Percentiles rank a stretch among this genome's conserved stretches.
Conservation (phyloP, 2,888 invertebrate species). For the Allacma fusca region DNA sequence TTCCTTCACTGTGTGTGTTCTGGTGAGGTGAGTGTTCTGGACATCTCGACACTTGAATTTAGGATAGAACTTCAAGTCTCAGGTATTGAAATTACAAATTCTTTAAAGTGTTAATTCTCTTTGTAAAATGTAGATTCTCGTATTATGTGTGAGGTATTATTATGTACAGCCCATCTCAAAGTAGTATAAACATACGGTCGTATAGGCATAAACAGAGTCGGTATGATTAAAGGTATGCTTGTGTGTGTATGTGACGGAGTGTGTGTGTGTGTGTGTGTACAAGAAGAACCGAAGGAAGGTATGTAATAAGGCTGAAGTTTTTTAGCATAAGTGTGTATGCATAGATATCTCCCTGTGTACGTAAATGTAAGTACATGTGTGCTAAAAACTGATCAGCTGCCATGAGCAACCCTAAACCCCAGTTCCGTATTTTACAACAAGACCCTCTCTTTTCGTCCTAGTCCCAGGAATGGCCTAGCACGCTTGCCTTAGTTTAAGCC, state of each 20-base stretch:
- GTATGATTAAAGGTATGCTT: no score
- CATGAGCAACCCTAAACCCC: conserved; percentile 30
- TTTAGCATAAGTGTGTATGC: not conserved
- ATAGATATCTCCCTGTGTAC: no score
- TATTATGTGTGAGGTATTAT: no score
- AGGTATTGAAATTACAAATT: not conserved
- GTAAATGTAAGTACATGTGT: conserved; percentile 4
- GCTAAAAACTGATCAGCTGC: conserved; percentile 37
- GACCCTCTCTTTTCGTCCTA: conserved; percentile 12
- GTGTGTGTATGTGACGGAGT: no score
- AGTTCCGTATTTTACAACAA: conserved; percentile 19
- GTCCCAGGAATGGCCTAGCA: not conserved
- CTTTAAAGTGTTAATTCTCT: no score
- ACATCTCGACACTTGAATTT: not conserved
- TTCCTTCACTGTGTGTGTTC: not conserved
- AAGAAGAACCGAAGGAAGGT: no score
- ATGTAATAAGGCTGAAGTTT: no score
- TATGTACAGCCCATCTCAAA: no score
- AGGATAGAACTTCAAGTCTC: not conserved
- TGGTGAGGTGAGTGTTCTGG: not conserved
- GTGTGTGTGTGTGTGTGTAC: no score
- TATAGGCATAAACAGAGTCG: no score
- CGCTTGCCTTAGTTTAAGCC: not conserved
- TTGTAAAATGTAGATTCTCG: no score
- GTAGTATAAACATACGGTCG: no score